Conservation (phyloP, 2,888 invertebrate species). For the Diplolepis rosae region DNA sequence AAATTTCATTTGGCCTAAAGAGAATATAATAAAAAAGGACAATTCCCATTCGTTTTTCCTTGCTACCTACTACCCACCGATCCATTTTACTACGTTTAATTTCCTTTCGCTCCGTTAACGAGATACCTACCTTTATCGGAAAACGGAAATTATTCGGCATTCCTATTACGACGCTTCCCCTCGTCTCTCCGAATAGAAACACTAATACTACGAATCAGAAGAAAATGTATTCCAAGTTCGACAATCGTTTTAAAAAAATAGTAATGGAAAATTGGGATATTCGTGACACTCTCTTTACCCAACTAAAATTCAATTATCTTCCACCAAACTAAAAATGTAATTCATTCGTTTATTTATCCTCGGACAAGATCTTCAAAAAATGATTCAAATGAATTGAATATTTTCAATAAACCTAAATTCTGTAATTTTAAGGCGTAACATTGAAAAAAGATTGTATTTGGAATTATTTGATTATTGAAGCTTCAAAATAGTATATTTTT, state of each 20-base stretch:
- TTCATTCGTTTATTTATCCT: neutral
- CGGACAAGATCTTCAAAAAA: neutral
- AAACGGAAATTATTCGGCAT: conserved; percentile 39
- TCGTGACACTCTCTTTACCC: neutral
- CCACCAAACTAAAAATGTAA: neutral
- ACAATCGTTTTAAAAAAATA: conserved; percentile 12
- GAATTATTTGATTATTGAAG: no score
- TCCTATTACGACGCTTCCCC: conserved; percentile 32
- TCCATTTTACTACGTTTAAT: conserved; percentile 39
- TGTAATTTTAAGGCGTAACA: no score
- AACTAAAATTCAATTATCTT: conserved; percentile 14
- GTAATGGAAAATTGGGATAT: conserved; percentile 14
- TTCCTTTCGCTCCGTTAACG: conserved; percentile 39
- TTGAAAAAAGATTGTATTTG: no score
- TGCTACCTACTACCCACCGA: conserved; percentile 19
- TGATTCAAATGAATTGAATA: no score
- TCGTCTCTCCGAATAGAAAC: conserved; percentile 23
- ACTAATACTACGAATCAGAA: conserved; percentile 22
- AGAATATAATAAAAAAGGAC: conserved; percentile 20
- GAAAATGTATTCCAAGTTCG: conserved; percentile 29
- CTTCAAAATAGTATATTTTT: no score
- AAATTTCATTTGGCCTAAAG: conserved; percentile 21
- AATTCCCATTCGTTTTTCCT: conserved; percentile 26
- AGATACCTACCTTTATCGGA: conserved; percentile 38
- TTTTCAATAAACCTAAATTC: no score